Percentiles rank a stretch among this genome's conserved stretches.
These are phyloP conservation scores for Phycodurus eques DNA, from an alignment of 2,113 vertebrate genomes.

Conservation along the genomic window DNA sequence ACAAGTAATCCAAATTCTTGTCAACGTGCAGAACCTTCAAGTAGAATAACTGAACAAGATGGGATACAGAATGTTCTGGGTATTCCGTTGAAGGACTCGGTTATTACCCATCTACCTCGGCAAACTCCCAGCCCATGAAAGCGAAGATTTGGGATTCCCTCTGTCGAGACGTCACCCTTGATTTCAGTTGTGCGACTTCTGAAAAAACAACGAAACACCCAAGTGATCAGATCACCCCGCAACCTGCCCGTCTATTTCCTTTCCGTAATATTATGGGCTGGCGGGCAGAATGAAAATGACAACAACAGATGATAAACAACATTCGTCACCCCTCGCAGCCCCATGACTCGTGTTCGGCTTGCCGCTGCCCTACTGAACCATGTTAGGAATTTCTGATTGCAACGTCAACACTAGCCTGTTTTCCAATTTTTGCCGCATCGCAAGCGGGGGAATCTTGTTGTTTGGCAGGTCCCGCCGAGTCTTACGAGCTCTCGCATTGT, in stretches of 20 bases:
- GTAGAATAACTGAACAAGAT: constrained; percentile 2
- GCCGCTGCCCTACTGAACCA: constrained; percentile 32
- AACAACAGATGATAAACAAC: constrained; percentile 45
- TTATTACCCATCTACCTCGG: constrained; percentile 1
- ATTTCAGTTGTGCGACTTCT: constrained; percentile 11
- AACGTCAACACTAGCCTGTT: constrained; percentile 52
- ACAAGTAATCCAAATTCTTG: neutral
- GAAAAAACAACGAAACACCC: constrained; percentile 14
- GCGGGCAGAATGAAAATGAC: constrained; percentile 58
- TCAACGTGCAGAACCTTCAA: constrained; percentile 44
- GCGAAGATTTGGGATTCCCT: neutral
- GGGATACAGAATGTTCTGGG: neutral
- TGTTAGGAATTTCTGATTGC: constrained; percentile 64
- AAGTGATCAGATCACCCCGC: constrained; percentile 16
- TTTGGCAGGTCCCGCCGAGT: neutral
- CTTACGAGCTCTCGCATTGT: neutral
- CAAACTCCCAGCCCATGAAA: neutral
- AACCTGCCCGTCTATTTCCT: constrained; percentile 44
- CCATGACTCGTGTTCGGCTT: constrained; percentile 34
- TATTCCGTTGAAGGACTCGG: constrained; percentile 16
- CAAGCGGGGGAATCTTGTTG: constrained; percentile 2
- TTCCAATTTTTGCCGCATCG: constrained; percentile 28
- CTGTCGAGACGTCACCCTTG: neutral
- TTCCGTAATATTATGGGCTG: constrained; percentile 53
- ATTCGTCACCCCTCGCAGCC: constrained; percentile 23